phyloP scores from a whole-genome alignment of 2,113 vertebrate genomes.

The Pachypanchax playfairii region DNA sequence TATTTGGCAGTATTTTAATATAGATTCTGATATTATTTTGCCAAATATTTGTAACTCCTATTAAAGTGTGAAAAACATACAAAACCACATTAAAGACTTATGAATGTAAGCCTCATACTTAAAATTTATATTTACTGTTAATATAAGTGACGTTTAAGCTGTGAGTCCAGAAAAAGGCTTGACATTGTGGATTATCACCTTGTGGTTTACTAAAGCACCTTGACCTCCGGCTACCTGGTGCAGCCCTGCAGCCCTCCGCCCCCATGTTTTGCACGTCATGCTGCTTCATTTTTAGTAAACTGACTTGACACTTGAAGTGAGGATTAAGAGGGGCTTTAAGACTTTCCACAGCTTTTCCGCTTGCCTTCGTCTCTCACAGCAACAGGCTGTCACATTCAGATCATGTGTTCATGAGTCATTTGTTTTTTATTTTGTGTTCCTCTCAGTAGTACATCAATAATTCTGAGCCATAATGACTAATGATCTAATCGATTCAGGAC shows the following conservation, averaged over 20 bases:
- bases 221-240: not conserved
- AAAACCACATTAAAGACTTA: too few species aligned
- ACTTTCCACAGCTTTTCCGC: constrained; percentile 27
- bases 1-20: too few species aligned
- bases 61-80: too few species aligned
- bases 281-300: not conserved
- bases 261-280: not conserved
- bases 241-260: not conserved
- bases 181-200: not conserved
- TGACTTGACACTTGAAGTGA: constrained; percentile 7
- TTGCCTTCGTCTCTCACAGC: constrained; percentile 23
- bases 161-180: not conserved
- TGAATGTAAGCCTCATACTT: too few species aligned
- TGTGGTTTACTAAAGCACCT: not conserved
- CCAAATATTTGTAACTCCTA: too few species aligned
- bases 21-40: too few species aligned
- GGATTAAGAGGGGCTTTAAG: constrained; percentile 31
- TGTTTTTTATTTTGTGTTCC: constrained; percentile 58
- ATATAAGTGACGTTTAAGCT: not conserved
- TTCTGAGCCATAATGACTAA: constrained; percentile 34
- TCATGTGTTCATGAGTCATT: constrained; percentile 56
- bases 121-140: not conserved
- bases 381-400: constrained; percentile 39
- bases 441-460: constrained; percentile 58
- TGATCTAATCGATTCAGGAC: constrained; percentile 37